Evolutionary conservation across 2,888 invertebrate species (phyloP), one percentile per base, ranked within the genome.

Genomic region (Trichopoda pennipes): DNA sequence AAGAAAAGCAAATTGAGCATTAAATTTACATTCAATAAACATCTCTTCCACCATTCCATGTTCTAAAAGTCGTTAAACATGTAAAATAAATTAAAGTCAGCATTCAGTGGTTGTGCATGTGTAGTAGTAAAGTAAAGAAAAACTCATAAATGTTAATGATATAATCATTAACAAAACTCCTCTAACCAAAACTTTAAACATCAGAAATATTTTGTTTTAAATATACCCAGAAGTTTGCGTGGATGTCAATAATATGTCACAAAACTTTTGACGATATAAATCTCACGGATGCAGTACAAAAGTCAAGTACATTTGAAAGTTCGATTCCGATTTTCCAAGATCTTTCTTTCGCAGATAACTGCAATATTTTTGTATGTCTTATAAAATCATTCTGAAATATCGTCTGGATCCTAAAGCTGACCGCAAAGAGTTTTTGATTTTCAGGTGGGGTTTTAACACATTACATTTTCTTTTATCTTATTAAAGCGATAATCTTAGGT

Each of bases 101-200:
- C 23, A 56, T 35, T 14, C 47, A 28, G 8, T 38, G 38, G 10
- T 12, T 12, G 38, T 38, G 12, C 2, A n/a, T n/a, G n/a, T n/a
- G n/a, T 6, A 32, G 38, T 0, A 2, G 38, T n/a, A 16, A 42
- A 49, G 4, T 61, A 51, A 17, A 21, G 47, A 70, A n/a, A 64
- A 12, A 21, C 19, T 73, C 73, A 77, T 73, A 72, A 76, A 81
- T 73, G 68, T 68, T 81, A 69, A 73, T 77, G 66, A 76, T 70
- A 60, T 74, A 38, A 49, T 68, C 60, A 81, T 77, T 63, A 77
- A 56, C 56, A 68, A 61, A 38, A 35, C 61, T 55, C 16, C 17
- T 77, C 35, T 51, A 49, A 73, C 42, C 49, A 16, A 56, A 61
- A 28, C 23, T 53, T 32, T 23, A 14, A 61, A 53, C 2, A 60